Percentiles rank a stretch among this genome's conserved stretches.
Evolutionary conservation across 2,113 vertebrate species (phyloP).

Genomic region (Chaenocephalus aceratus): DNA sequence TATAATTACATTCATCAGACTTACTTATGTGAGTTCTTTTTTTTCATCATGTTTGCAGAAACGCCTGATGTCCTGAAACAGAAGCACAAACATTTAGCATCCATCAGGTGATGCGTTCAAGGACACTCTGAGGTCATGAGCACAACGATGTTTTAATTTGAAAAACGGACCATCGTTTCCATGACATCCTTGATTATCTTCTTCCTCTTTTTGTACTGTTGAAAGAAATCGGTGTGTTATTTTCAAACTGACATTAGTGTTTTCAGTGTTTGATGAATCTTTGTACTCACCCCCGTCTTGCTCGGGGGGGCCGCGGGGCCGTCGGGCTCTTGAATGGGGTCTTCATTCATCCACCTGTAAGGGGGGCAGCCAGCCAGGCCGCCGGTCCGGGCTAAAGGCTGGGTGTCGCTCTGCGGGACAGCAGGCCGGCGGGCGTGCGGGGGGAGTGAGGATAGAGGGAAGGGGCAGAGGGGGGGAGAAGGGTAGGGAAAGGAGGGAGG

Average conservation of each 20-base stretch:
- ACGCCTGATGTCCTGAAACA: conserved; percentile 92
- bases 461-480: background rate
- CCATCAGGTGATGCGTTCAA: background rate
- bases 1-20: conserved; percentile 32
- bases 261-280: too few species aligned
- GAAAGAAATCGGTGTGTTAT: too few species aligned
- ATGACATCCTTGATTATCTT: too few species aligned
- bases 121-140: background rate
- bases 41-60: conserved; percentile 97
- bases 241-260: too few species aligned
- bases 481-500: conserved; percentile 64
- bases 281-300: conserved; percentile 88
- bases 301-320: conserved; percentile 90
- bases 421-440: background rate
- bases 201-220: too few species aligned
- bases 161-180: background rate
- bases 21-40: conserved; percentile 95
- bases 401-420: conserved; percentile 59
- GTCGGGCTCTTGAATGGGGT: conserved; percentile 95
- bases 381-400: conserved; percentile 83
- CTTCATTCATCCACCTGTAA: conserved; percentile 96
- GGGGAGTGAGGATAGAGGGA: background rate
- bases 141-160: background rate
- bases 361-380: conserved; percentile 87
- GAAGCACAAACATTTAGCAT: conserved; percentile 14